A percentile compares a stretch with the other conserved stretches of the same genome.
Evolutionary conservation across 2,113 vertebrate genomes (phyloP).

Genomic region (Gila orcuttii): DNA sequence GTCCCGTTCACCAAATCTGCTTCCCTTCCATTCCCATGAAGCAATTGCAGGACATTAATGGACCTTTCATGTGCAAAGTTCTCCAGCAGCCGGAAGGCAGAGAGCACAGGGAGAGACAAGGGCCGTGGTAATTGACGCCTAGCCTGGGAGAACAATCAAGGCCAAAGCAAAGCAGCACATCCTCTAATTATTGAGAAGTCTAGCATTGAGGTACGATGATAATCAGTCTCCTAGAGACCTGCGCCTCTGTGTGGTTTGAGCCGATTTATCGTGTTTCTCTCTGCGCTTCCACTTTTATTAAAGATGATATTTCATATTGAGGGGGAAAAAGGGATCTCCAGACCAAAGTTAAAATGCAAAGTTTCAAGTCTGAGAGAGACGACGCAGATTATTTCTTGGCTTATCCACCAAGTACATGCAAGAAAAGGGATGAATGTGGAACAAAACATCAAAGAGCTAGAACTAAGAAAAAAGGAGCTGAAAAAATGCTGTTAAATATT

Average conservation of each 20-base stretch:
- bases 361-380: slow-evolving; percentile 91
- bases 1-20: slow-evolving; percentile 56
- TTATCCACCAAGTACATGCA: slow-evolving; percentile 78
- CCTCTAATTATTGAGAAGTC: slow-evolving; percentile 89
- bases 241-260: slow-evolving; percentile 86
- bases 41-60: slow-evolving; percentile 85
- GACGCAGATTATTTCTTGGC: slow-evolving; percentile 83
- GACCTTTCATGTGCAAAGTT: slow-evolving; percentile 81
- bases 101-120: slow-evolving; percentile 70
- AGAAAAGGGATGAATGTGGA: slow-evolving; percentile 79
- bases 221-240: slow-evolving; percentile 98
- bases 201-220: slow-evolving; percentile 82
- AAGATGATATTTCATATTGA: slow-evolving; percentile 92
- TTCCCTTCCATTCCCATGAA: slow-evolving; percentile 68
- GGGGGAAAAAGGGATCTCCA: slow-evolving; percentile 84
- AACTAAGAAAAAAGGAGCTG: slow-evolving; percentile 74
- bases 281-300: slow-evolving; percentile 87
- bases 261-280: slow-evolving; percentile 87
- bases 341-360: slow-evolving; percentile 96
- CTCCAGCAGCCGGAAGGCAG: slow-evolving; percentile 78
- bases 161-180: slow-evolving; percentile 80
- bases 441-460: slow-evolving; percentile 90
- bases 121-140: slow-evolving; percentile 86
- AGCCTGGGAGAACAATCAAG: slow-evolving; percentile 90
- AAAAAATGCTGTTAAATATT: slow-evolving; percentile 85